Evolutionary conservation across 1,140 invertebrate genomes (phyloP).

Genomic region (Dufourea novaeangliae): DNA sequence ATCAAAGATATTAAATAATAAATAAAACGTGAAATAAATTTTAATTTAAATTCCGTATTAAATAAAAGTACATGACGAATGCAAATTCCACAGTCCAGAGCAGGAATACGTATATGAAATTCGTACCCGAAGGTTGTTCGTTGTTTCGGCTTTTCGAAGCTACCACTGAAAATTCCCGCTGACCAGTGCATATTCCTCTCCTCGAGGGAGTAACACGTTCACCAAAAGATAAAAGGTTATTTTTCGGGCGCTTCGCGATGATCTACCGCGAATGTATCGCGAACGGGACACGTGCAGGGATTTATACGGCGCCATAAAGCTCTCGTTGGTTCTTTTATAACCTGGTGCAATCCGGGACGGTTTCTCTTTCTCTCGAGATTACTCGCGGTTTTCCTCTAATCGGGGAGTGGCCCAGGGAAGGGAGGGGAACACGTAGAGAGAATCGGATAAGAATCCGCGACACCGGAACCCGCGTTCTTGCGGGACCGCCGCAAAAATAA

Average conservation of each 20-base stretch:
- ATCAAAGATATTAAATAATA: too few relatives aligned
- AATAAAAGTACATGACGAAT: too few relatives aligned
- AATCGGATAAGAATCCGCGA: slow-evolving; percentile 22
- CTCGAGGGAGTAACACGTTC: neutral
- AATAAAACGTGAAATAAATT: too few relatives aligned
- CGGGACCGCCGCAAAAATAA: neutral
- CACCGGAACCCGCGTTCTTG: neutral
- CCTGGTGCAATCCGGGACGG: neutral
- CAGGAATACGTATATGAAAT: too few relatives aligned
- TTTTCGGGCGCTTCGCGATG: neutral
- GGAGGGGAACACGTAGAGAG: too few relatives aligned
- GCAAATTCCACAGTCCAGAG: too few relatives aligned
- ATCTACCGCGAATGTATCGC: neutral
- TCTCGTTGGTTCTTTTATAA: too few relatives aligned
- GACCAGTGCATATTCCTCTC: too few relatives aligned
- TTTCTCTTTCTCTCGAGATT: neutral
- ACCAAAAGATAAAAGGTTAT: neutral
- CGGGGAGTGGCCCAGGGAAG: neutral
- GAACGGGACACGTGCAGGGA: neutral
- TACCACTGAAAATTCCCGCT: too few relatives aligned
- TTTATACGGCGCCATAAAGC: slow-evolving; percentile 8
- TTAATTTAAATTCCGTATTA: too few relatives aligned
- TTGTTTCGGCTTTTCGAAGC: too few relatives aligned
- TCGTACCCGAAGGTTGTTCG: too few relatives aligned
- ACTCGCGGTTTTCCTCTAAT: slow-evolving; percentile 4